Base-by-base conservation (phyloP, 2,888 invertebrate species). In the Frankliniella fusca region DNA sequence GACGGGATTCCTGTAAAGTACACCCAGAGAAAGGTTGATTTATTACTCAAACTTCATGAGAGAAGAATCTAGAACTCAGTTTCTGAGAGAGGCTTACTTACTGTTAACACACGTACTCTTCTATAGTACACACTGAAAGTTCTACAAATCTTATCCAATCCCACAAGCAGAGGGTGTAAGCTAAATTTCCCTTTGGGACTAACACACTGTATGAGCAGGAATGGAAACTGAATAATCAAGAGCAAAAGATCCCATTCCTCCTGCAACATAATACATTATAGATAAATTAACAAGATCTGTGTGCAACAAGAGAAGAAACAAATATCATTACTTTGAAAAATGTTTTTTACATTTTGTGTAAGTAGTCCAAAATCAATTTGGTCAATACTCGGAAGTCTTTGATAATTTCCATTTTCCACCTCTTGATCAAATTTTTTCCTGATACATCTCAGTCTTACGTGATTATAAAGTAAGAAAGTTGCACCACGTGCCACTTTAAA, bases 71-170 rank as follows among this genome's bases (percentile, higher is more conserved):
- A 38, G 5, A 38, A 38, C 38, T 3, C 2, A 5, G 38, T 3
- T 38, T 38, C 2, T 38, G 38, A 3, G 5, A 18, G 15, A 61
- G 18, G n/a, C 18, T 61, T 12, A 23, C 70, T 10, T 27, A 76
- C 70, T 27, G 27, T 76, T 23, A 76, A 27, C 12, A 76, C 70
- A 9, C 70, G 70, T 27, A 76, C 70, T 27, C 70, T 23, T 76
- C 70, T 76, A 10, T 76, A 76, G 27, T 76, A 76, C 2, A 76
- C 23, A 76, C 70, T 76, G 23, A 76, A 76, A 5, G 27, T 27
- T 76, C 70, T 76, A 27, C 70, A 76, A 27, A 76, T 23, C 27
- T 76, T 76, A 27, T 76, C 70, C 70, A 76, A 12, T 76, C 70
- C 70, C 27, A 76, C 70, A 12, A 76, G 27, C 8, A 76, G 12